Base-by-base conservation (phyloP, 2,797 vertebrate species). In the Acrocephalus scirpaceus region DNA sequence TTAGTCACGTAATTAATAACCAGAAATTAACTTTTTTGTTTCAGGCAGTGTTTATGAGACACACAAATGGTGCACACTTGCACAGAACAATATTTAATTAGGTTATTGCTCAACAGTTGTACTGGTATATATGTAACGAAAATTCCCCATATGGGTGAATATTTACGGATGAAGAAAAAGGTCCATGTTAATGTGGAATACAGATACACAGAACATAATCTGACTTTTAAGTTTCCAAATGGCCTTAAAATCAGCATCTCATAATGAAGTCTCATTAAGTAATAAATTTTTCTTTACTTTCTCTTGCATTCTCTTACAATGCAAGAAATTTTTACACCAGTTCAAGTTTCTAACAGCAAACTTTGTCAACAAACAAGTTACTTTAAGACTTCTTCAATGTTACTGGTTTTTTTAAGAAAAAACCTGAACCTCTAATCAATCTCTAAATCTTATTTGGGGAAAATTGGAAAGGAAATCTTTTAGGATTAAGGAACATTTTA, bases 51-150 rank as follows among this genome's bases (percentile, higher is more conserved):
- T 29, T 87, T 83, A 64, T 3, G 23, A 86, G 9, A 56, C 30
- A 75, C 13, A 40, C 0, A 5, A 67, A 44, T 7, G 10, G 23
- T 15, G 36, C 3, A n/a, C 16, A 69, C 21, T 47, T 26, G 6
- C 11, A 18, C 21, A 56, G 45, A 78, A 56, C 9, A 36, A 17
- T 9, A n/a, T 32, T 38, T 16, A 56, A 10, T 40, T 29, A 62
- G 82, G 30, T 17, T 70, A 51, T 1, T 29, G 21, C 6, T 36
- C 23, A 76, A 16, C 11, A 48, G n/a, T 3, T 51, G 26, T 18
- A 89, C 53, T 38, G 29, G 3, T 44, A 40, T 1, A 3, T 2
- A 4, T 14, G 10, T 34, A 25, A 58, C 7, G 3, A 76, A 36
- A 94, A 70, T 21, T 76, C 45, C 30, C 66, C 54, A 75, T 10